These are phyloP conservation scores for Mesembrinibis cayennensis DNA, from an alignment of 2,113 vertebrate genomes.

Conservation along the genomic window DNA sequence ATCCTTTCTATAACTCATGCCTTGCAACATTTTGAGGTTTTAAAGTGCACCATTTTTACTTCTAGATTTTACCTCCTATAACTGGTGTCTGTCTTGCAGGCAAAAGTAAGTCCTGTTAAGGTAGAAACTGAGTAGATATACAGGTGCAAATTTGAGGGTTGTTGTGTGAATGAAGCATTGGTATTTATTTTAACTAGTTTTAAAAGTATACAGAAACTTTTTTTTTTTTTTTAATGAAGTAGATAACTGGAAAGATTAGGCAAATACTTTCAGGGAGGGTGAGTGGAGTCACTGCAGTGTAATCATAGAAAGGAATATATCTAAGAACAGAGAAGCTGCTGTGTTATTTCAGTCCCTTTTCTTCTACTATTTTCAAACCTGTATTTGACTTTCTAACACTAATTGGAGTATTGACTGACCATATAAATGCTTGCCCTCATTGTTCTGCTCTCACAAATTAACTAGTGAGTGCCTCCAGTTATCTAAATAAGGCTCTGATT, in stretches of 20 bases:
- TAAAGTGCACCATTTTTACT: background rate
- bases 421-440: constrained; percentile 49
- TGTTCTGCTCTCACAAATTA: constrained; percentile 67
- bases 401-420: constrained; percentile 63
- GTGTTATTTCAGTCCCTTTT: background rate
- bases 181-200: background rate
- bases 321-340: background rate
- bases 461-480: constrained; percentile 57
- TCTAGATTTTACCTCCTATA: background rate
- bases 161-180: background rate
- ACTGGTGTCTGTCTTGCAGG: background rate
- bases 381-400: constrained; percentile 55
- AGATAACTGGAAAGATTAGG: background rate
- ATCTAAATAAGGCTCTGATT: constrained; percentile 69
- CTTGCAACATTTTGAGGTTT: fast-evolving
- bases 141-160: background rate
- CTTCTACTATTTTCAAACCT: constrained; percentile 8
- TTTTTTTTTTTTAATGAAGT: background rate
- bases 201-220: background rate
- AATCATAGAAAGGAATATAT: background rate
- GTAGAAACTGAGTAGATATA: background rate
- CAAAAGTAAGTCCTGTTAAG: background rate
- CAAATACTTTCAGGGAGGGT: background rate
- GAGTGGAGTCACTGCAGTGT: background rate
- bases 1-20: background rate